Evolutionary conservation across 2,888 invertebrate genomes (phyloP).

Genomic region (Calameuta idolon): DNA sequence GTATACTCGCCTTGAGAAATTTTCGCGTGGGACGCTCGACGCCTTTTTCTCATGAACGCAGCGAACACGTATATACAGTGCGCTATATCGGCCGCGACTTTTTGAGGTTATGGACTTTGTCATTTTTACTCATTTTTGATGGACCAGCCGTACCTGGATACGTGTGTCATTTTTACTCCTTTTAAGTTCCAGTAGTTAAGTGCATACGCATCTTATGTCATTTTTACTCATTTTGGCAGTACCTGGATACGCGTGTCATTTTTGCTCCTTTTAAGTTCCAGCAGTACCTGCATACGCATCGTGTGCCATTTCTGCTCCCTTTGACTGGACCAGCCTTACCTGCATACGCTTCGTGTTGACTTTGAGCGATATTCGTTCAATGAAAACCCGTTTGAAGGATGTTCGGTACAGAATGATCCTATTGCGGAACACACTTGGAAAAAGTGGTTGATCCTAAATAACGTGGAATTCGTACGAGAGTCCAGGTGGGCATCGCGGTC

Average conservation of each 20-base stretch:
- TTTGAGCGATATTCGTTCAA: too few species aligned
- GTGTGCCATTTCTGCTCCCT: not conserved
- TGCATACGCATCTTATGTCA: not conserved
- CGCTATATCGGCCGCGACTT: too few species aligned
- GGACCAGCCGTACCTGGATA: not conserved
- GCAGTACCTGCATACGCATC: slow-evolving; percentile 4
- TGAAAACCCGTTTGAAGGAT: too few species aligned
- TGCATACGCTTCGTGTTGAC: not conserved
- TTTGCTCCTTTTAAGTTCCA: not conserved
- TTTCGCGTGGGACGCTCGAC: not conserved
- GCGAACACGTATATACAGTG: too few species aligned
- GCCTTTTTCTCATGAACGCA: not conserved
- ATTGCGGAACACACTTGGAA: too few species aligned
- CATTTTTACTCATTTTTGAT: slow-evolving; percentile 1
- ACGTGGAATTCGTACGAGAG: too few species aligned
- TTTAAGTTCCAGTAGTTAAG: not conserved
- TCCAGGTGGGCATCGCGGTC: too few species aligned
- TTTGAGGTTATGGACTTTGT: too few species aligned
- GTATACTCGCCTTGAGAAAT: not conserved
- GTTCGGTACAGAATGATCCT: too few species aligned
- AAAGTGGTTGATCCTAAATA: too few species aligned
- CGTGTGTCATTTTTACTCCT: not conserved
- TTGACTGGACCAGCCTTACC: not conserved
- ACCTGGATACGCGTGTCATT: not conserved
- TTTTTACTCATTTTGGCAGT: not conserved